Percentiles rank a stretch among this genome's conserved stretches.
These are phyloP conservation scores for Palythoa grandiflora DNA, from an alignment of 92 coral and sea anemone genomes.

Conservation along the genomic window DNA sequence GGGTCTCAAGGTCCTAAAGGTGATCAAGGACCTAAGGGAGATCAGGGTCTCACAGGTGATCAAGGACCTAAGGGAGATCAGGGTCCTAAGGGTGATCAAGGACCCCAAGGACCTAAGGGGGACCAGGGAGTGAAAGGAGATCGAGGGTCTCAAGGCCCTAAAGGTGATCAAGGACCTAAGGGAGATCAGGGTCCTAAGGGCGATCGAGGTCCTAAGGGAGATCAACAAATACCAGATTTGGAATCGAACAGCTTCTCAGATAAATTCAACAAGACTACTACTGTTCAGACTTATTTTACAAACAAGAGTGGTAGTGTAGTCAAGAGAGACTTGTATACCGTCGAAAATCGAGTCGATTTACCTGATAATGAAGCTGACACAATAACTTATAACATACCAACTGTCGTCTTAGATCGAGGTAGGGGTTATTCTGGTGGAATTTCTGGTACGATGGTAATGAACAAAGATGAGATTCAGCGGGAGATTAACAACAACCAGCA, in stretches of 20 bases:
- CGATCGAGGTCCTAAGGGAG: not conserved
- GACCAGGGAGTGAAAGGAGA: too few relatives aligned
- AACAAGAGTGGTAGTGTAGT: not conserved
- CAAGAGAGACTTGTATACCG: not conserved
- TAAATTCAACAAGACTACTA: not conserved
- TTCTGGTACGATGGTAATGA: not conserved
- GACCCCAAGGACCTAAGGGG: too few relatives aligned
- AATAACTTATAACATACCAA: not conserved
- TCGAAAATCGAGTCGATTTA: conserved; percentile 2
- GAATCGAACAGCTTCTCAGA: not conserved
- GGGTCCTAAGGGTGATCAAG: too few relatives aligned
- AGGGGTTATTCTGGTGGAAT: not conserved
- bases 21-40: too few relatives aligned
- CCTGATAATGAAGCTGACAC: not conserved
- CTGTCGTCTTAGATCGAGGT: not conserved
- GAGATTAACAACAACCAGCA: conserved; percentile 1
- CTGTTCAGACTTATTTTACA: not conserved
- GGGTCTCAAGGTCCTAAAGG: too few relatives aligned
- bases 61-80: too few relatives aligned
- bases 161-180: too few relatives aligned
- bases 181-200: too few relatives aligned
- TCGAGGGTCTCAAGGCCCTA: too few relatives aligned
- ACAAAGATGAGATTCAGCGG: not conserved
- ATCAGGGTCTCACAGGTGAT: too few relatives aligned
- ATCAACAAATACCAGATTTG: not conserved